Evolutionary conservation across 2,113 vertebrate species (phyloP), one percentile per base, ranked within the genome.

Genomic region (Xenopus borealis): DNA sequence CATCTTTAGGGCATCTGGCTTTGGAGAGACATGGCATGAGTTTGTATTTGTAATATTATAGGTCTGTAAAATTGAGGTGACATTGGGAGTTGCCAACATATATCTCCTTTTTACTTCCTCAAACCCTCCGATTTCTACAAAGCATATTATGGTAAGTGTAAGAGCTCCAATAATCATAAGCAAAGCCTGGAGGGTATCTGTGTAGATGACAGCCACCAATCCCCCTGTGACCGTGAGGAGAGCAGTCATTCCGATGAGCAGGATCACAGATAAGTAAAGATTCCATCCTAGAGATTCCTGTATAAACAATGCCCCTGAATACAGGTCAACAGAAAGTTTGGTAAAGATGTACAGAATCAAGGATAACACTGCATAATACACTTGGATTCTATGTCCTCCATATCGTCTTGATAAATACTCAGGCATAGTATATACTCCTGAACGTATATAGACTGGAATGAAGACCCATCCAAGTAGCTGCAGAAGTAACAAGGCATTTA

Each of bases 391-490:
- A 83, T 91, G 92, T 79, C 98, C 96, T 74, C 98, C 98, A 4
- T 93, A 99, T 69, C 98, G 95, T 87, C 97, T 98, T 50, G 92
- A 95, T 81, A 99, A 90, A 86, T 99, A 99, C 78, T 96, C 94
- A 2, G 98, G 98, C 98, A 99, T 99, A 79, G 98, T 99, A 87
- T 94, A 98, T 40, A 99, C 95, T 79, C 95, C 94, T 11, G 93
- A 98, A 77, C 95, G 91, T 86, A 99, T 97, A 83, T 99, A 99
- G 72, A 99, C 96, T 0, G 97, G 97, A 80, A 98, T 90, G 85
- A 99, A 99, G 75, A 99, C 93, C 97, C 97, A 99, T 82, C 97
- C 97, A 55, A 99, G 91, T 80, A 99, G 91, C 89, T 99, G 97
- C 87, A 99, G 91, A 80, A 99, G 94, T 80, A 99, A 88, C 82